Base-by-base conservation (phyloP, 2,113 vertebrate genomes). In the Bos javanicus region DNA sequence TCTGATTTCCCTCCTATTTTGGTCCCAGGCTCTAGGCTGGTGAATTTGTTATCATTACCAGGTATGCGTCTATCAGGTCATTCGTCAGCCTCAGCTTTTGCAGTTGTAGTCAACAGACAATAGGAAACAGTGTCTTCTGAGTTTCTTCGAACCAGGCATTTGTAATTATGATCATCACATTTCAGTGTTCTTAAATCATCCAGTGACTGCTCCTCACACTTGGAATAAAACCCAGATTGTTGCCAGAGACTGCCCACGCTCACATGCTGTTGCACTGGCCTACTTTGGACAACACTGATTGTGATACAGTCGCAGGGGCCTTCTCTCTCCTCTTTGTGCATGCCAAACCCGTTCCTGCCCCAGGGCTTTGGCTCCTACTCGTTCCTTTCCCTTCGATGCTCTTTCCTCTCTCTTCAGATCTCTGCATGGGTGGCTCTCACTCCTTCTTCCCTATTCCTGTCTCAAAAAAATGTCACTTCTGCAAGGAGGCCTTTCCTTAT, bases 381-480 rank as follows among this genome's bases (percentile, higher is more conserved):
- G 83, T 93, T 17, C 9, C 13, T 90, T 26, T 87, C n/a, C 39
- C 43, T 67, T n/a, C 1, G 1, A n/a, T 67, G 33, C 39, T 56
- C 39, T 86, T 93, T 12, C 6, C 11, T 88, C n/a, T 90, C 39
- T n/a, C 33, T 71, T 39, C 4, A 59, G 7, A 88, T 54, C 50
- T 90, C 87, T 90, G 43, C 39, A 48, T 50, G 19, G 3, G 43
- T 67, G 59, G 9, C 46, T 87, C 30, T 92, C 52, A 52, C 83
- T 39, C 9, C 48, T 81, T 92, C 36, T 78, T 71, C 28, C 17
- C 54, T 50, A 17, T 62, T 91, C 39, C 25, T 76, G 36, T 84
- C 50, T 87, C 54, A 57, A 14, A 28, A 91, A 89, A 67, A 48
- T 92, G 36, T 96, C 25, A 97, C 60, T 89, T 97, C 21, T 13